Evolutionary conservation across 2,113 vertebrate species (phyloP).

Genomic region (Scartelaos histophorus): DNA sequence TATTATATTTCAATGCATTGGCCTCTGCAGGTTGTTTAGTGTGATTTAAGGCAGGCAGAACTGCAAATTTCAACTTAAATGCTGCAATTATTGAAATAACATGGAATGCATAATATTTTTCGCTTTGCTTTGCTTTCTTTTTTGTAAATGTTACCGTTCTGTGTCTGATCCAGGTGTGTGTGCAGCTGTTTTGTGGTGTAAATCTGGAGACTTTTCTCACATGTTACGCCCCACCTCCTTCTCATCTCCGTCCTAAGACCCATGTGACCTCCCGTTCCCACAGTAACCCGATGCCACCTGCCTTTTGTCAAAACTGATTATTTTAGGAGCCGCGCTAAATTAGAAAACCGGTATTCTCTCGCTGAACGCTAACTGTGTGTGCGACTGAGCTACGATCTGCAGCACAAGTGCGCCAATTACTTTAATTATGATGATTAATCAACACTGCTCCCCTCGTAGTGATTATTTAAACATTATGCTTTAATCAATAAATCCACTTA

Average conservation of each 20-base stretch:
- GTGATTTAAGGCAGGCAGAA: too few relatives aligned
- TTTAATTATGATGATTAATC: slow-evolving; percentile 11
- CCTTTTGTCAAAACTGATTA: slow-evolving; percentile 51
- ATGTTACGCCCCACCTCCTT: slow-evolving; percentile 23
- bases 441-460: neutral
- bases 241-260: slow-evolving; percentile 21
- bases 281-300: slow-evolving; percentile 31
- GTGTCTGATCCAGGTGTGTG: slow-evolving; percentile 51
- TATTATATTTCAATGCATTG: slow-evolving; percentile 11
- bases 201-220: slow-evolving; percentile 21
- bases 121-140: too few relatives aligned
- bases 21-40: neutral
- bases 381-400: neutral
- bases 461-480: slow-evolving; percentile 14
- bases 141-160: too few relatives aligned
- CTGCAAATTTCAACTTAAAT: neutral
- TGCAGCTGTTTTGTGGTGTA: slow-evolving; percentile 37
- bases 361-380: slow-evolving; percentile 3
- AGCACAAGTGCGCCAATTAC: neutral
- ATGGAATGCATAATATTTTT: too few relatives aligned
- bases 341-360: slow-evolving; percentile 19
- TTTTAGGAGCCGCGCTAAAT: slow-evolving; percentile 16
- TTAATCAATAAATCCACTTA: slow-evolving; percentile 10
- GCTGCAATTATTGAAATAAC: slow-evolving; percentile 7
- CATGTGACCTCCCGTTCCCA: slow-evolving; percentile 50